A percentile compares a stretch with the other conserved stretches of the same genome.
phyloP scores from a whole-genome alignment of 2,797 vertebrate species.

The Enteromius mattozi region DNA sequence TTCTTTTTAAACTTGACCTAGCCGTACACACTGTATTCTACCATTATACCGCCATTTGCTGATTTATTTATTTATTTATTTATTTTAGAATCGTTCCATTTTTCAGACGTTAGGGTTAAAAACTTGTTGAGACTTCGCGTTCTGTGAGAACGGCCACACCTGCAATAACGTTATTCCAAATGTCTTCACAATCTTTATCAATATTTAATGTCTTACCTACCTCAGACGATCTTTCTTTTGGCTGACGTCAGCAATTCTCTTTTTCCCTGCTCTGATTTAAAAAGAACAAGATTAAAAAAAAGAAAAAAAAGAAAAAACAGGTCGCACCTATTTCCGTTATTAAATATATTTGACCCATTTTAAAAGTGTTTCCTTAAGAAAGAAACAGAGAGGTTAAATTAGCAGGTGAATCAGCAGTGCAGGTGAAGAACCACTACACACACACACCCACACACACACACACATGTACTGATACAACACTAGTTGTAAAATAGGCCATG shows the following conservation, averaged over 20 bases:
- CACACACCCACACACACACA: neutral
- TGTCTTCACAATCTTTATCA: neutral
- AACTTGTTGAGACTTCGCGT: neutral
- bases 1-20: neutral
- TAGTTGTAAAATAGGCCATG: neutral
- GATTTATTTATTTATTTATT: too few species aligned
- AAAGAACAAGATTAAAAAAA: too few species aligned
- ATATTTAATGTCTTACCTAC: neutral
- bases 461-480: slow-evolving; percentile 1
- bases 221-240: neutral
- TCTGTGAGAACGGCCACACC: neutral
- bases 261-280: neutral
- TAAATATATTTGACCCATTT: neutral
- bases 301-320: neutral
- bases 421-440: neutral
- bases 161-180: neutral
- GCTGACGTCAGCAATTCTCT: neutral
- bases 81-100: neutral
- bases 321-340: neutral
- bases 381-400: neutral
- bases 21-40: neutral
- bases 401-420: neutral
- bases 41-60: neutral
- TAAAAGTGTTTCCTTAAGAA: neutral
- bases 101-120: neutral